Conservation (phyloP, 2,113 vertebrate genomes). For the Vicugna pacos region DNA sequence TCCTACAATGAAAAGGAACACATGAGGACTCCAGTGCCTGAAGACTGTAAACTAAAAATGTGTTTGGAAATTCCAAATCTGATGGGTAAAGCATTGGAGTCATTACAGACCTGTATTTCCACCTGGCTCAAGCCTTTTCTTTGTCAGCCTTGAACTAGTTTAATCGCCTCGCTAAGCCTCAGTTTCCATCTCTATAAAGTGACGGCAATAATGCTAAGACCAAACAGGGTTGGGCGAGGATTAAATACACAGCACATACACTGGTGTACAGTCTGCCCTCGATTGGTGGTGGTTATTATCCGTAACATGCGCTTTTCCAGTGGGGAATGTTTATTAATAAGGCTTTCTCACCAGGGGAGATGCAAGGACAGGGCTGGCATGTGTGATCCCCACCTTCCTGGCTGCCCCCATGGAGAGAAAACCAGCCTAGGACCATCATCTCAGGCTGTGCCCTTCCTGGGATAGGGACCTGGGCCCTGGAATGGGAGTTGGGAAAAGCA, state of each 20-base stretch:
- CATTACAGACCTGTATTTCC: neutral
- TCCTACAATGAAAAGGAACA: accelerated
- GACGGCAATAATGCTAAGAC: neutral
- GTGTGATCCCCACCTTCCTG: neutral
- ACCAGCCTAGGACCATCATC: neutral
- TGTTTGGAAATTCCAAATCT: neutral
- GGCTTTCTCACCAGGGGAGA: neutral
- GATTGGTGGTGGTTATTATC: neutral
- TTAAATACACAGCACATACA: neutral
- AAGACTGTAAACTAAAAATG: neutral
- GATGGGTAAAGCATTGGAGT: accelerated
- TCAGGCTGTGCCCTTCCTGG: neutral
- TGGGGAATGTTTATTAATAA: neutral
- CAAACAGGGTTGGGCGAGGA: neutral
- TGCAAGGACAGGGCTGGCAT: neutral
- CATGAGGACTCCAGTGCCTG: neutral
- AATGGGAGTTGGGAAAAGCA: neutral
- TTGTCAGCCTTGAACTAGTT: neutral
- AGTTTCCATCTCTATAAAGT: neutral
- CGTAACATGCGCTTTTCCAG: neutral
- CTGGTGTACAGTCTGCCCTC: neutral
- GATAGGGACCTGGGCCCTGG: neutral
- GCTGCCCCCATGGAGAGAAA: neutral
- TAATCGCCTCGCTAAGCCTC: neutral
- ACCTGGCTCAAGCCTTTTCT: neutral